Percentiles rank a stretch among this genome's conserved stretches.
These are phyloP conservation scores for Cantharis rustica DNA, from an alignment of 2,888 invertebrate genomes.

Conservation along the genomic window DNA sequence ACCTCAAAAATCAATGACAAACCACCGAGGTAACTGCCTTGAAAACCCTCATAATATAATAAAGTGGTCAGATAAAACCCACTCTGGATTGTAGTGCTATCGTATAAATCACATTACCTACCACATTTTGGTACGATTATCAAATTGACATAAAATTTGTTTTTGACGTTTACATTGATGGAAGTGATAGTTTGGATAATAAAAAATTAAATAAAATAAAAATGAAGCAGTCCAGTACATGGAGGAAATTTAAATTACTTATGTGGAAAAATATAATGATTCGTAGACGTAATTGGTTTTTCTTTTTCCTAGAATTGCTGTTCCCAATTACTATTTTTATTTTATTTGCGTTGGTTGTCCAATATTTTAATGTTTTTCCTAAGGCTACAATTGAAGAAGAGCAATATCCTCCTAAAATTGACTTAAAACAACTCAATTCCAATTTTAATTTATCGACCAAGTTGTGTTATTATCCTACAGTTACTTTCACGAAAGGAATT, in stretches of 20 bases:
- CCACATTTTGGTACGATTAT: neutral
- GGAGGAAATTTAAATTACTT: neutral
- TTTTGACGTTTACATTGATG: neutral
- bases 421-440: too few species aligned
- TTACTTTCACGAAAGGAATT: neutral
- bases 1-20: too few species aligned
- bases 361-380: too few species aligned
- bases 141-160: neutral
- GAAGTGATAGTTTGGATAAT: neutral
- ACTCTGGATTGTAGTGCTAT: too few species aligned
- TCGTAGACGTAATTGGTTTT: neutral
- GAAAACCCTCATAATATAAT: too few species aligned
- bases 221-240: neutral
- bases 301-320: neutral
- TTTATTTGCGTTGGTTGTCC: neutral
- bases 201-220: neutral
- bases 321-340: neutral
- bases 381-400: neutral
- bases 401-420: neutral
- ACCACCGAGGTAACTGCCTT: too few species aligned
- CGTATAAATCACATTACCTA: neutral
- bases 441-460: neutral
- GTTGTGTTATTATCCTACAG: neutral
- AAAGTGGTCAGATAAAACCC: too few species aligned
- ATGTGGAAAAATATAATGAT: neutral